phyloP scores from a whole-genome alignment of 2,797 vertebrate genomes.

The Spinus pinus region DNA sequence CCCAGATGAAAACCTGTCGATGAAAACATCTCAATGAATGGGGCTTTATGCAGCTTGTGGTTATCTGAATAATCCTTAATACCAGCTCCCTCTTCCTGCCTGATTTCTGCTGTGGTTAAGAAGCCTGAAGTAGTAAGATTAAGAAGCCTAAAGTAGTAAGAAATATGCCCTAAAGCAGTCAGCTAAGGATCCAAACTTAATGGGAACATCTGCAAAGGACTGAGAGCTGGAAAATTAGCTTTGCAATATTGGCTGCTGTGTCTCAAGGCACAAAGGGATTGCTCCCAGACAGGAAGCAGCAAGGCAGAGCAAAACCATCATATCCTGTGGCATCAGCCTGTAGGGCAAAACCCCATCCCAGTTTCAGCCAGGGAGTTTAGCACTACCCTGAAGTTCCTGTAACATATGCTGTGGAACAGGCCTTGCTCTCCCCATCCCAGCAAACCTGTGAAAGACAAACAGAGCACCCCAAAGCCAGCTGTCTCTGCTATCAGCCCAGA shows the following conservation, averaged over 20 bases:
- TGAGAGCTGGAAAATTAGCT: conserved; percentile 41
- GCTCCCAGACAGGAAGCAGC: not conserved
- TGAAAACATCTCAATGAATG: conserved; percentile 19
- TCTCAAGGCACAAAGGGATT: not conserved
- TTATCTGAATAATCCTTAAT: conserved; percentile 59
- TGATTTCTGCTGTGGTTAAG: conserved; percentile 45
- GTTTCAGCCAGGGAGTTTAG: not conserved
- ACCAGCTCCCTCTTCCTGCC: conserved; percentile 37
- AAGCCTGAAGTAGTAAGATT: conserved; percentile 55
- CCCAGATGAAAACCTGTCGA: conserved; percentile 1
- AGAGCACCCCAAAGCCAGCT: not conserved
- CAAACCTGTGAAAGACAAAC: not conserved
- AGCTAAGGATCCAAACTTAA: conserved; percentile 33
- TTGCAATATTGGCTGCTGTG: not conserved
- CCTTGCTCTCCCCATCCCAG: not conserved
- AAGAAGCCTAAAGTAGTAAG: conserved; percentile 41
- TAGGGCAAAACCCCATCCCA: not conserved
- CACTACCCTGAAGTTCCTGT: not conserved
- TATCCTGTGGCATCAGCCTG: not conserved
- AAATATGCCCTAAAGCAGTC: conserved; percentile 35
- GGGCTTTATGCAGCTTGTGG: conserved; percentile 8
- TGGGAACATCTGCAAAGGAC: conserved; percentile 38
- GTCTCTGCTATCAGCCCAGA: not conserved
- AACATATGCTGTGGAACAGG: not conserved
- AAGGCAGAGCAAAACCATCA: not conserved